Evolutionary conservation across 2,113 vertebrate genomes (phyloP).

Genomic region (Artemisiospiza belli): DNA sequence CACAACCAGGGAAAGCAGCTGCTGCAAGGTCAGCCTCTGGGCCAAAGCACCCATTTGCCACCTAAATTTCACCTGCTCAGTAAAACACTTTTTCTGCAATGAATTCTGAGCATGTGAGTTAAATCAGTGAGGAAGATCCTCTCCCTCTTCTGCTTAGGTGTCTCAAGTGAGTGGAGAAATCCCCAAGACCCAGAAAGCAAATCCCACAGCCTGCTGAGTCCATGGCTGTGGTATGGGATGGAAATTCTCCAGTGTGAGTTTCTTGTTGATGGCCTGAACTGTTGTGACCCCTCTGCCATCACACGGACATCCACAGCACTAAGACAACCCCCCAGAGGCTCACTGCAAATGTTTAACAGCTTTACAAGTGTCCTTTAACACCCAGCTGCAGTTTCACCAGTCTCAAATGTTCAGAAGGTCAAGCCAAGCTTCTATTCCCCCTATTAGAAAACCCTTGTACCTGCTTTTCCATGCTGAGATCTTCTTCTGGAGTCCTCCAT

Average conservation of each 20-base stretch:
- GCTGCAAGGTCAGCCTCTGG: not conserved
- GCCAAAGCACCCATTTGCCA: not conserved
- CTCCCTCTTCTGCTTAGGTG: not conserved
- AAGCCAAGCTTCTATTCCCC: not conserved
- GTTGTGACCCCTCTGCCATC: not conserved
- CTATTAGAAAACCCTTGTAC: not conserved
- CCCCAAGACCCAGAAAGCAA: not conserved
- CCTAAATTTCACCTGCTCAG: not conserved
- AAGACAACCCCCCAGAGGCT: not conserved
- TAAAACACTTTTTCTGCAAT: not conserved
- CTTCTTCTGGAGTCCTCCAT: not conserved
- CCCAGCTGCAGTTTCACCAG: not conserved
- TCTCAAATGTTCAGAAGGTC: not conserved
- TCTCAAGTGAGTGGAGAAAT: not conserved
- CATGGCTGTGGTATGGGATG: rapidly evolving
- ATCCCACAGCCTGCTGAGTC: not conserved
- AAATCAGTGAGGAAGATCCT: not conserved
- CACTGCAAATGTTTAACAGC: not conserved
- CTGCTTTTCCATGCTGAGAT: not conserved
- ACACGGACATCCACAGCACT: not conserved
- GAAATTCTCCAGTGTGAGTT: not conserved
- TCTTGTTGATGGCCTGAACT: not conserved
- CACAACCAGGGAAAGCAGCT: not conserved
- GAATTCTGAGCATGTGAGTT: not conserved
- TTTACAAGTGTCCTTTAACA: not conserved